A percentile compares a stretch with the other conserved stretches of the same genome.
Evolutionary conservation across 30 jellyfish, hydroid and myxozoan genomes (phyloP).

Genomic region (Turritopsis dohrnii): DNA sequence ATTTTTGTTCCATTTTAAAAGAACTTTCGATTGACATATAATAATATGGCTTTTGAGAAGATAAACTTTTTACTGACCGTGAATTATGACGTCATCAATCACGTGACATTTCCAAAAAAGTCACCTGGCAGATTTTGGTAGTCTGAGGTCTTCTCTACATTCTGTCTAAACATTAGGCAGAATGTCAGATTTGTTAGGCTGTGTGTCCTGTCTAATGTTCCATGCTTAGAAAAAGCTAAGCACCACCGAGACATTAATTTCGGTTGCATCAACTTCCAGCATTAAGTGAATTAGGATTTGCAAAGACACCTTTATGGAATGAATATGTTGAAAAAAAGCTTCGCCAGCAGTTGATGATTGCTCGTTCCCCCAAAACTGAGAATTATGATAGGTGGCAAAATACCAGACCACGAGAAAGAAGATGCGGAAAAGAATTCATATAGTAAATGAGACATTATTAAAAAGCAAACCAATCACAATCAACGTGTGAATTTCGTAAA

Average conservation of each 20-base stretch:
- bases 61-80: no score
- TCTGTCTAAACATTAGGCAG: no score
- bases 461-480: background rate
- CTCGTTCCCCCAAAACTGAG: constrained; percentile 64
- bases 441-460: background rate
- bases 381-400: constrained; percentile 63
- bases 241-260: constrained; percentile 46
- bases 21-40: no score
- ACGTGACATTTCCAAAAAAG: no score
- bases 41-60: no score
- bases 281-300: constrained; percentile 56
- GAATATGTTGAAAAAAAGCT: constrained; percentile 32
- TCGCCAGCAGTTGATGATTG: constrained; percentile 50
- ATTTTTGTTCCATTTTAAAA: no score
- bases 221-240: constrained; percentile 50
- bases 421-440: constrained; percentile 74
- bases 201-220: no score
- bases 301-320: constrained; percentile 55
- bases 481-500: constrained; percentile 11
- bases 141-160: no score
- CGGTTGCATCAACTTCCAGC: constrained; percentile 52
- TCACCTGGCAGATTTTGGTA: no score
- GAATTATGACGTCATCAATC: no score
- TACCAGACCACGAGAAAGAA: constrained; percentile 58
- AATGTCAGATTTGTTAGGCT: no score